Conservation (phyloP, 2,888 invertebrate genomes). For the Nipponacmea schrenckii region DNA sequence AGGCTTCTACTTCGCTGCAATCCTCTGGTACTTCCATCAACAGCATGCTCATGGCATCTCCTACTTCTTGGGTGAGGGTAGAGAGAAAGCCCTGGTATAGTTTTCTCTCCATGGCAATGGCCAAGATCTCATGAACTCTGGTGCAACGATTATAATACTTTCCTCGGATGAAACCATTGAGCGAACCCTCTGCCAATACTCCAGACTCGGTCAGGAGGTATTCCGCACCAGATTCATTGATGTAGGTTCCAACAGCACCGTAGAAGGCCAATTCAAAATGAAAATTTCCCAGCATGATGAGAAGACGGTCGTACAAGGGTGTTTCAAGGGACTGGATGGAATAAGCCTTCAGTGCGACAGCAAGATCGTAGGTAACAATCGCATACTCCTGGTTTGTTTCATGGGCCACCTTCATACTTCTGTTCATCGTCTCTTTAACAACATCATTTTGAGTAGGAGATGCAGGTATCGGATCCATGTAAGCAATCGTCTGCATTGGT, state of each 20-base stretch:
- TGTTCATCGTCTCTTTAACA: conserved; percentile 26
- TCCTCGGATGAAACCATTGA: not conserved
- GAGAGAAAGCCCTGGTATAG: conserved; percentile 7
- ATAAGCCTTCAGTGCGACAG: conserved; percentile 28
- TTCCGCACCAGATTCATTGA: not conserved
- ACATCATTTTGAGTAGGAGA: conserved; percentile 8
- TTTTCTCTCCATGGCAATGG: conserved; percentile 12
- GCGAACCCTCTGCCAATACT: not conserved
- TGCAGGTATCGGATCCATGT: conserved; percentile 25
- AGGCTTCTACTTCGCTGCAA: too few species aligned
- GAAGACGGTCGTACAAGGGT: conserved; percentile 24
- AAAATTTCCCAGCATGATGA: conserved; percentile 29
- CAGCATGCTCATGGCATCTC: conserved; percentile 9
- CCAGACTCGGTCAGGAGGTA: not conserved
- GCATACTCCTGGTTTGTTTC: conserved; percentile 25
- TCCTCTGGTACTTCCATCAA: not conserved
- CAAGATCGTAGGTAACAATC: conserved; percentile 27
- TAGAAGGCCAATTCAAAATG: conserved; percentile 28
- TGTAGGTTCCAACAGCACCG: not conserved
- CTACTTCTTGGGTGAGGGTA: conserved; percentile 4
- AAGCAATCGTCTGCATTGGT: conserved; percentile 20
- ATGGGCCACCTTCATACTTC: conserved; percentile 24
- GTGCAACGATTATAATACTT: conserved; percentile 22
- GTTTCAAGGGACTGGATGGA: conserved; percentile 27
- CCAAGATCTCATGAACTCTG: conserved; percentile 20